Evolutionary conservation across 2,797 vertebrate genomes (phyloP), one percentile per base, ranked within the genome.

Genomic region (Enteromius trimaculatus): DNA sequence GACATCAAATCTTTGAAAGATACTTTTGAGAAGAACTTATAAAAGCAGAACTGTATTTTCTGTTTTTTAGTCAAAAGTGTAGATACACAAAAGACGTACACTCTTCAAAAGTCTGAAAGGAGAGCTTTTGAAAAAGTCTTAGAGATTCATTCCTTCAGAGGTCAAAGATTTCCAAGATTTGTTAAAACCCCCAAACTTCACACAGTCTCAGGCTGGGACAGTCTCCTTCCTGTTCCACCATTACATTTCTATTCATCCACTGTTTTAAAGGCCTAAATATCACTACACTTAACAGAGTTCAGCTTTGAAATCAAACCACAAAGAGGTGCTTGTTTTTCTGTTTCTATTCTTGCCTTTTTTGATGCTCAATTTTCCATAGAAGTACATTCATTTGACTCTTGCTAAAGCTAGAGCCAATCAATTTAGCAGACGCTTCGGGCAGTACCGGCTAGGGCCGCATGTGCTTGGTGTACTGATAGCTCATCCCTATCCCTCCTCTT

Each of bases 401-500:
- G 17, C 75, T 71, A 70, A 83, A 75, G 31, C 71, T 21, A 76
- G 31, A 82, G 80, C 80, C 80, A 82, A 76, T 76, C 60, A 76
- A 78, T 78, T 77, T 83, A 37, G 16, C 69, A 29, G 51, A 62
- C 3, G 51, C 81, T 71, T 83, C 39, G 71, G 75, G 81, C 81
- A 82, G 80, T 68, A 47, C 16, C 0, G 11, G 34, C 37, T 31
- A 65, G 26, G 23, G 21, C 34, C 34, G 23, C 47, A 29, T 82
- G n/a, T 66, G 71, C 71, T 42, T 53, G n/a, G 71, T 66, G 60
- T 66, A n/a, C 60, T 66, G 60, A 75, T 66, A 82, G 64, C 74
- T 60, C 80, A 65, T 49, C 37, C 62, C 74, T 60, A 42, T 58
- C 34, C n/a, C 2, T 42, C 39, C 34, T 69, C 65, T 42, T 23